phyloP scores from a whole-genome alignment of 1,140 invertebrate genomes.

The Brachystomella parvula region DNA sequence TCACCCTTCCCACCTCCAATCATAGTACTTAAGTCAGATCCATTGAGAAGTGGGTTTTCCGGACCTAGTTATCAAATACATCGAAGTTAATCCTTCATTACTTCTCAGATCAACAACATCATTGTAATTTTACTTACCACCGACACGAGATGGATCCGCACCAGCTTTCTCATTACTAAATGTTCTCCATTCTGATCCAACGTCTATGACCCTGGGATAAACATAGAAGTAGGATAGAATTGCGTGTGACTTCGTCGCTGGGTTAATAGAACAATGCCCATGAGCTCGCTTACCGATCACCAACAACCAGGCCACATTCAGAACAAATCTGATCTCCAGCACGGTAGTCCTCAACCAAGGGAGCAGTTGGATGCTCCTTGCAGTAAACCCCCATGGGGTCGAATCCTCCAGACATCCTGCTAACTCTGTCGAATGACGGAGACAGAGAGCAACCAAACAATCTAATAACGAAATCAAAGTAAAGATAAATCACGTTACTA shows the following conservation, averaged over 20 bases:
- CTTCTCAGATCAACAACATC: no score
- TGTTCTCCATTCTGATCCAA: slow-evolving; percentile 99
- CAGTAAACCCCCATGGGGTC: slow-evolving; percentile 75
- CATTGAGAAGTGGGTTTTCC: slow-evolving; percentile 90
- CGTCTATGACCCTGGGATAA: slow-evolving; percentile 84
- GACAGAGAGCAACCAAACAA: no score
- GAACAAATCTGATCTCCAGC: slow-evolving; percentile 99
- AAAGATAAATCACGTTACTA: no score
- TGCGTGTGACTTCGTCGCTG: no score
- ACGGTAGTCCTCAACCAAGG: slow-evolving; percentile 93
- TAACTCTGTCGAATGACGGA: no score
- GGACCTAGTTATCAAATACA: no score
- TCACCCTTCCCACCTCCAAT: slow-evolving; percentile 85
- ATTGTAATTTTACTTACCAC: no score
- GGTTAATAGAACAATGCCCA: not conserved
- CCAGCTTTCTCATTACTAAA: slow-evolving; percentile 97
- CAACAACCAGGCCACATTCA: slow-evolving; percentile 97
- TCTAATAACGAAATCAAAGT: no score
- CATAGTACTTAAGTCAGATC: slow-evolving; percentile 93
- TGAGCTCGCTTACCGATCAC: slow-evolving; percentile 67
- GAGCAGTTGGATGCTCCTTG: slow-evolving; percentile 87
- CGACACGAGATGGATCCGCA: slow-evolving; percentile 97
- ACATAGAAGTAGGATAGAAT: no score
- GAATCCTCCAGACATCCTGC: no score
- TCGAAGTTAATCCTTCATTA: no score